Base-by-base conservation (phyloP, 2,797 vertebrate species). In the Halcyon chelicuti region DNA sequence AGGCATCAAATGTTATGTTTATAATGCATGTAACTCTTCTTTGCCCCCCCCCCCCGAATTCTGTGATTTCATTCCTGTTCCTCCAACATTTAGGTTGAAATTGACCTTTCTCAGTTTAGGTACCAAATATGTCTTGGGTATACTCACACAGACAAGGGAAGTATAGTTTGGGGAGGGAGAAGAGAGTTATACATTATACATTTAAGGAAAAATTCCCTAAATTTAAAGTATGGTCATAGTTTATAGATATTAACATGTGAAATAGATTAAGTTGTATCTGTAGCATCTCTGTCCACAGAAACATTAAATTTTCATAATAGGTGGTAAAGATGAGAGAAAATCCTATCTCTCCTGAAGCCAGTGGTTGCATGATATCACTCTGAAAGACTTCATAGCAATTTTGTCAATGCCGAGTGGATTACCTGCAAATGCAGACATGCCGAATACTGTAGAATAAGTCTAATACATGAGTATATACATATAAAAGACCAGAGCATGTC, bases 401-500 rank as follows among this genome's bases (percentile, higher is more conserved):
- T 74, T 47, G 14, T 63, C 42, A 77, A 9, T 39, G 39, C 2
- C 20, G 40, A 10, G 14, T 16, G 28, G n/a, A 51, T 63, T 71
- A 26, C 13, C 60, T 90, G 33, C 23, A 40, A 65, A 52, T 33
- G 14, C 9, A 62, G 33, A 57, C 17, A 68, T 20, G 16, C 2
- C 46, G 19, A 65, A 68, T 62, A 51, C 7, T 1, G 1, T 46
- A 67, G 26, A 85, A 54, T 39, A 81, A 61, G 12, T 39, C 15
- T 29, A 76, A 66, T 31, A 20, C 2, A 7, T 29, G 14, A 0
- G 6, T 18, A 31, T n/a, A 44, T 10, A 40, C 2, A 7, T 52
- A n/a, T 23, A 47, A 42, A 78, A 33, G 9, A 40, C 54, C 14
- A 21, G 42, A 86, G 37, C 1, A 1, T 0, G 0, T 33, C 7